phyloP scores from a whole-genome alignment of 2,113 vertebrate genomes.

The Echinops telfairi region DNA sequence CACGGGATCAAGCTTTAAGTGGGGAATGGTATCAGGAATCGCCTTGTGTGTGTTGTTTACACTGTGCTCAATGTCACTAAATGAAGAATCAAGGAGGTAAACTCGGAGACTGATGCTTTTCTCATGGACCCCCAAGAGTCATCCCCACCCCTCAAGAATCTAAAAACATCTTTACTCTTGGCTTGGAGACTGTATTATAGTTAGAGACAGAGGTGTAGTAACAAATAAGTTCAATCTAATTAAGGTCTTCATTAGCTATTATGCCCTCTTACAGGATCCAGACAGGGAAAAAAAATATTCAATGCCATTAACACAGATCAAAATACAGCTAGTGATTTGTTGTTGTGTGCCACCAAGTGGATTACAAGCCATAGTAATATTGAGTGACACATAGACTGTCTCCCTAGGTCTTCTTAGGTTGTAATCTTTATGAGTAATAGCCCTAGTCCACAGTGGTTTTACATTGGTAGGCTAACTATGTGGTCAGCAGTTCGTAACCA shows the following conservation, averaged over 20 bases:
- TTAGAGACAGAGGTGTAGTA: neutral
- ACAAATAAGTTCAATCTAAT: neutral
- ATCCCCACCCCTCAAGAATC: neutral
- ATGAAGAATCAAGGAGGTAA: neutral
- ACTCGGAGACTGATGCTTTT: neutral
- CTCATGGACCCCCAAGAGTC: neutral
- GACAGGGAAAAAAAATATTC: neutral
- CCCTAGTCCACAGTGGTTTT: no score
- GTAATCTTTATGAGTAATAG: neutral
- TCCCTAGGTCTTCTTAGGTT: neutral
- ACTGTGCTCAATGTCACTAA: neutral
- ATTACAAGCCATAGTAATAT: neutral
- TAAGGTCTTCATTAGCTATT: neutral
- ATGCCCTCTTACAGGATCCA: neutral
- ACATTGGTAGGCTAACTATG: no score
- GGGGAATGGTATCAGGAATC: neutral
- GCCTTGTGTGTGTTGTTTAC: neutral
- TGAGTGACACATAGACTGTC: neutral
- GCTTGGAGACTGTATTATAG: neutral
- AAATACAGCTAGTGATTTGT: neutral
- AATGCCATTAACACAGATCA: constrained; percentile 9
- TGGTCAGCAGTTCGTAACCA: no score
- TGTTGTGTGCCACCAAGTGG: neutral
- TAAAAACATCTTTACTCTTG: neutral
- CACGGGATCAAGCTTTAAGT: neutral